phyloP scores from a whole-genome alignment of 2,113 vertebrate species.

The Lagenorhynchus albirostris region DNA sequence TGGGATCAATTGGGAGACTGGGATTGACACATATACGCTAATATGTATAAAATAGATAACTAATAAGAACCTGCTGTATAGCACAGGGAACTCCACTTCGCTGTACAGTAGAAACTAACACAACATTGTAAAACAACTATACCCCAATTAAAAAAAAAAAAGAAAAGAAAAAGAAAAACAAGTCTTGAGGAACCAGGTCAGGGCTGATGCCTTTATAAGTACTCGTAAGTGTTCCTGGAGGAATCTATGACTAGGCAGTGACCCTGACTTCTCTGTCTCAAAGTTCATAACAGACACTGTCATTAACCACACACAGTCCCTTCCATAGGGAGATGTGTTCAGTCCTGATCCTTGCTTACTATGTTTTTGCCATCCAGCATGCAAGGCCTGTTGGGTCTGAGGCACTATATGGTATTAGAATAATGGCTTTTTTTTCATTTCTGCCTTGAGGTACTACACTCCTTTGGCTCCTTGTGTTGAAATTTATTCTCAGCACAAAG shows the following conservation, averaged over 20 bases:
- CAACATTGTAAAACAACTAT: too few species aligned
- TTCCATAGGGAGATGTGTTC: not conserved
- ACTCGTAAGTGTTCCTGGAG: not conserved
- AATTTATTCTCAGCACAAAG: conserved; percentile 43
- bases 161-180: not conserved
- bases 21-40: too few species aligned
- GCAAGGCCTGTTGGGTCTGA: not conserved
- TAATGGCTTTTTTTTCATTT: not conserved
- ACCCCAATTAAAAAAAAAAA: too few species aligned
- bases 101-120: too few species aligned
- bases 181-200: not conserved
- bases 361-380: not conserved
- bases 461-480: conserved; percentile 51
- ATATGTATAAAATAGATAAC: too few species aligned
- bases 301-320: not conserved
- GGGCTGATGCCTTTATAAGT: not conserved
- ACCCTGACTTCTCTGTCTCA: not conserved
- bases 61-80: too few species aligned
- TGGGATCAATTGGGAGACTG: too few species aligned
- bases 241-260: not conserved
- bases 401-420: rapidly evolving
- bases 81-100: too few species aligned
- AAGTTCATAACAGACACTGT: not conserved
- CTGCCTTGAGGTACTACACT: not conserved
- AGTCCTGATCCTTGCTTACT: not conserved